A percentile compares a stretch with the other conserved stretches of the same genome.
Conservation (phyloP, 2,888 invertebrate genomes). For the Dryocosmus kuriphilus region DNA sequence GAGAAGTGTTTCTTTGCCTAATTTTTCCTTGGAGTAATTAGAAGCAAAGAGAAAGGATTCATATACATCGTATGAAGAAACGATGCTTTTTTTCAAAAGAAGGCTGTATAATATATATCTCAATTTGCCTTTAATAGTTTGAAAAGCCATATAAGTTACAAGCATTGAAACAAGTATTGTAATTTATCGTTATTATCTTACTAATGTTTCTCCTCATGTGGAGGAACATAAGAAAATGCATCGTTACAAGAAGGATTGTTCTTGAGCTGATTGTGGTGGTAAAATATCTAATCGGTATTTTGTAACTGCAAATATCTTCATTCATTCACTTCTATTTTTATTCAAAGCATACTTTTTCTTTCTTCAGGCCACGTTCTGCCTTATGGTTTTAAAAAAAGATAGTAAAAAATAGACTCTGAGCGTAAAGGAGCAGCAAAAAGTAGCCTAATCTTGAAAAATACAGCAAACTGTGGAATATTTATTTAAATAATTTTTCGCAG, state of each 20-base stretch:
- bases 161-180: constrained; percentile 14
- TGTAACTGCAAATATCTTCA: background rate
- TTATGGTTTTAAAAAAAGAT: too few species aligned
- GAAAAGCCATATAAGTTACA: constrained; percentile 11
- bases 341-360: too few species aligned
- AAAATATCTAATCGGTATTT: constrained; percentile 25
- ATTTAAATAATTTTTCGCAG: too few species aligned
- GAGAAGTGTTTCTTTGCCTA: too few species aligned
- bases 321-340: background rate
- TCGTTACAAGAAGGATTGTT: constrained; percentile 20
- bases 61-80: background rate
- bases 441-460: too few species aligned
- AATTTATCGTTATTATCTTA: constrained; percentile 27
- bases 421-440: too few species aligned
- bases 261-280: constrained; percentile 14
- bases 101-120: background rate
- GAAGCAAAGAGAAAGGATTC: background rate
- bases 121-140: constrained; percentile 3
- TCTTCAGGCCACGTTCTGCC: too few species aligned
- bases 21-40: background rate
- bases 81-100: background rate
- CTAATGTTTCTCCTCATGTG: background rate
- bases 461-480: too few species aligned
- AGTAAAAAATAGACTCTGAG: too few species aligned
- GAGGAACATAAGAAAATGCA: background rate